Conservation (phyloP, 1,140 invertebrate species). For the Mya arenaria region DNA sequence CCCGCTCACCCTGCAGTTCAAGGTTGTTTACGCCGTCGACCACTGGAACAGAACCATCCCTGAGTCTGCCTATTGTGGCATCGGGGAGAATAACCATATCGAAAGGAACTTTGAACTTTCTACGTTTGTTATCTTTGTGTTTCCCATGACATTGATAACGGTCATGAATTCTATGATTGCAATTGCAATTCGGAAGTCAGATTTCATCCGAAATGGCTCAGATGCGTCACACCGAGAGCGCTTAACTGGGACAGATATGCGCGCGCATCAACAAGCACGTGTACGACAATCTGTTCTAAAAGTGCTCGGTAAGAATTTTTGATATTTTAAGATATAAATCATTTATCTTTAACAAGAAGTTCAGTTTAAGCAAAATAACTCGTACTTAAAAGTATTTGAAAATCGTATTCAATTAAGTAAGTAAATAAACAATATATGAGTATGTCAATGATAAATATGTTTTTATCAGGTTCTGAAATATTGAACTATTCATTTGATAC, state of each 20-base stretch:
- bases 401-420: too few relatives aligned
- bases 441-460: too few relatives aligned
- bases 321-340: too few relatives aligned
- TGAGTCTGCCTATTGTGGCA: conserved; percentile 73
- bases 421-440: too few relatives aligned
- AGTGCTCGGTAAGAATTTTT: conserved; percentile 78
- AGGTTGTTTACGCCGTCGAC: conserved; percentile 65
- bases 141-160: conserved; percentile 80
- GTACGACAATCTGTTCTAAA: conserved; percentile 73
- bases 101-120: conserved; percentile 75
- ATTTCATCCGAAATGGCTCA: conserved; percentile 39
- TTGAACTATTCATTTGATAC: too few relatives aligned
- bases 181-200: conserved; percentile 70
- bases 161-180: conserved; percentile 80
- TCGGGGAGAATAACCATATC: conserved; percentile 65
- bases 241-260: conserved; percentile 44
- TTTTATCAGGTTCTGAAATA: too few relatives aligned
- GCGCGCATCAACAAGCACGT: conserved; percentile 52
- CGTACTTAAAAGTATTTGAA: too few relatives aligned
- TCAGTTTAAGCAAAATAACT: too few relatives aligned
- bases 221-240: conserved; percentile 50
- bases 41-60: conserved; percentile 55
- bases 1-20: conserved; percentile 82
- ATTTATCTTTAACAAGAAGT: too few relatives aligned
- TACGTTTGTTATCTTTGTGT: conserved; percentile 79